These are phyloP conservation scores for Prochilodus magdalenae DNA, from an alignment of 2,113 vertebrate species.

Conservation along the genomic window DNA sequence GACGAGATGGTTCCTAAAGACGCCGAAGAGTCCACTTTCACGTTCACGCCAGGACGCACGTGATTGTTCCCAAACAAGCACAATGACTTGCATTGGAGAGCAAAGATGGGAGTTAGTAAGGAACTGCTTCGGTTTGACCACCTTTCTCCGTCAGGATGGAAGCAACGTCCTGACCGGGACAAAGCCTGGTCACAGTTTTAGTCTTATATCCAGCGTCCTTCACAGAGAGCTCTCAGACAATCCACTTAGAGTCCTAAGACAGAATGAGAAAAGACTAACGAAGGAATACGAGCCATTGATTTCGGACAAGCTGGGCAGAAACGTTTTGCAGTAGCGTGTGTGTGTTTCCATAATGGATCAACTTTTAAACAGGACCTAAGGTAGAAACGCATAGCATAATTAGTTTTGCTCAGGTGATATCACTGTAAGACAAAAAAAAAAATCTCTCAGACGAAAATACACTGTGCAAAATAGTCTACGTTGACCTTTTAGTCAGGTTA, in stretches of 20 bases:
- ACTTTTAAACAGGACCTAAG: constrained; percentile 10
- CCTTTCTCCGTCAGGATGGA: not conserved
- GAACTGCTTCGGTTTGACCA: not conserved
- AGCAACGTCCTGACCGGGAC: not conserved
- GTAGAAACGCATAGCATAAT: constrained; percentile 4
- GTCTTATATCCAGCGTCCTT: not conserved
- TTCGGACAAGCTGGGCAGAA: not conserved
- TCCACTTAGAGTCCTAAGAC: not conserved
- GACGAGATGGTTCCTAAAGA: constrained; percentile 39
- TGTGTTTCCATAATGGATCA: constrained; percentile 20
- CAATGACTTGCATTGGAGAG: not conserved
- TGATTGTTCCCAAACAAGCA: not conserved
- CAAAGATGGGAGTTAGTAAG: not conserved
- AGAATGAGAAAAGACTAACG: not conserved
- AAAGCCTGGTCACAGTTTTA: not conserved
- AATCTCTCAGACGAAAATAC: constrained; percentile 8
- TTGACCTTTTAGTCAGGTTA: constrained; percentile 32
- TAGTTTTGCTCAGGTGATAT: constrained; percentile 39
- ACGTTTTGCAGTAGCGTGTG: constrained; percentile 13
- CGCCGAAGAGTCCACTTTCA: constrained; percentile 21
- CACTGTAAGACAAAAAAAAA: not conserved
- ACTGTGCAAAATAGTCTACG: constrained; percentile 31
- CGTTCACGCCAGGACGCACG: constrained; percentile 4
- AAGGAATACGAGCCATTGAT: constrained; percentile 34
- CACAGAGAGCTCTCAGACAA: not conserved